Evolutionary conservation across 1,140 invertebrate genomes (phyloP).

Genomic region (Gryon sp.): DNA sequence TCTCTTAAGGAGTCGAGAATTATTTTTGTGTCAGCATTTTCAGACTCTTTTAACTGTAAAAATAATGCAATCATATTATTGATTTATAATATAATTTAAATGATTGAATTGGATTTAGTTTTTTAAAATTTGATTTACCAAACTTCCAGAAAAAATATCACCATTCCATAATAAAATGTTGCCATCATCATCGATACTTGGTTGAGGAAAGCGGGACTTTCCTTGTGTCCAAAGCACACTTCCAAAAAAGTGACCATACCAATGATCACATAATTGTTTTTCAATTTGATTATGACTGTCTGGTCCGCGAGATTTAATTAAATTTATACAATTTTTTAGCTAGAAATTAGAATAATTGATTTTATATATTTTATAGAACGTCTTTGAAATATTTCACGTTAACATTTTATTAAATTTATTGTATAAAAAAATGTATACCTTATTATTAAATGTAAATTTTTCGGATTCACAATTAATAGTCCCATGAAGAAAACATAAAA

Average conservation of each 20-base stretch:
- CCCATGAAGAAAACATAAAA: too few relatives aligned
- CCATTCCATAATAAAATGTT: conserved; percentile 90
- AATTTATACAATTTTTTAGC: conserved; percentile 70
- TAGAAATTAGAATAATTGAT: too few relatives aligned
- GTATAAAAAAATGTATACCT: too few relatives aligned
- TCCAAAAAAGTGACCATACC: conserved; percentile 83
- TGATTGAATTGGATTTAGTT: neutral
- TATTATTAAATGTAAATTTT: too few relatives aligned
- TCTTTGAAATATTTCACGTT: too few relatives aligned
- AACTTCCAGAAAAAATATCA: conserved; percentile 84
- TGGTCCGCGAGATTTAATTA: conserved; percentile 79
- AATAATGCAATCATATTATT: conserved; percentile 11
- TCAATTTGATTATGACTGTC: conserved; percentile 68
- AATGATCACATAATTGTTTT: conserved; percentile 77
- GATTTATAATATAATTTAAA: neutral
- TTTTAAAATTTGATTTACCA: conserved; percentile 62
- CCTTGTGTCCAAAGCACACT: conserved; percentile 88
- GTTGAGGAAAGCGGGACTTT: conserved; percentile 80
- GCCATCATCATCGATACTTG: conserved; percentile 79
- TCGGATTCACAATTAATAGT: too few relatives aligned
- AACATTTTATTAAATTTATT: too few relatives aligned
- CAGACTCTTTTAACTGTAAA: conserved; percentile 29
- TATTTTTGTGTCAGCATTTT: conserved; percentile 75
- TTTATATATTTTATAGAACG: too few relatives aligned
- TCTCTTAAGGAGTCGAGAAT: conserved; percentile 72